Base-by-base conservation (phyloP, 2,888 invertebrate genomes). In the Microplitis deprimator region DNA sequence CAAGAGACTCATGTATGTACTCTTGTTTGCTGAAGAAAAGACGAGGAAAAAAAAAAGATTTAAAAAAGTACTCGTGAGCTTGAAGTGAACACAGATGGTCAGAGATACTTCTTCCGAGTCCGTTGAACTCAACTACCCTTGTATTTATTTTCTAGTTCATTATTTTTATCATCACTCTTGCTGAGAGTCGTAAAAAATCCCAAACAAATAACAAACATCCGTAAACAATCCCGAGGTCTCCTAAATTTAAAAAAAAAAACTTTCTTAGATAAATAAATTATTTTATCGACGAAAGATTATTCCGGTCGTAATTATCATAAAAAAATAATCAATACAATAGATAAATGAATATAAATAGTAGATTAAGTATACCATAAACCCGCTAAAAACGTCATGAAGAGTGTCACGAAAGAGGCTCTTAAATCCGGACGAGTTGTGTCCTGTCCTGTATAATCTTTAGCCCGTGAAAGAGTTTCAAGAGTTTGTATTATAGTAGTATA, bases 91-190 rank as follows among this genome's bases (percentile, higher is more conserved):
- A 75, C 75, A 78, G 79, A 78, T 80, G 77, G 75, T 69, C 73
- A 76, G 74, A 78, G 80, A 79, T 80, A 77, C 79, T 68, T 76
- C 74, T 77, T 77, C 77, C 60, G 74, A 74, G 83, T 80, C 73
- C 82, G 80, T 41, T 80, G 82, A 82, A 80, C 83, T 75, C 76
- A 59, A 59, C 71, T 74, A 76, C 62, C 77, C 76, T 50, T 59
- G 16, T 17, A 61, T 72, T 39, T 80, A 79, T 79, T 79, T 78
- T 77, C 80, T 81, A 81, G 79, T 69, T 81, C 68, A 73, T 75
- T 76, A 61, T 68, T 76, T 68, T 41, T 68, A 70, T 73, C 72
- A 64, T 71, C 75, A 71, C 72, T 77, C 75, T 76, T 73, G 70
- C 80, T 80, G 3, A 29, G 3, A 29, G 77, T 17, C 16, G 17